A percentile compares a stretch with the other conserved stretches of the same genome.
Evolutionary conservation across 1,140 invertebrate species (phyloP).

Genomic region (Cydia pomonella): DNA sequence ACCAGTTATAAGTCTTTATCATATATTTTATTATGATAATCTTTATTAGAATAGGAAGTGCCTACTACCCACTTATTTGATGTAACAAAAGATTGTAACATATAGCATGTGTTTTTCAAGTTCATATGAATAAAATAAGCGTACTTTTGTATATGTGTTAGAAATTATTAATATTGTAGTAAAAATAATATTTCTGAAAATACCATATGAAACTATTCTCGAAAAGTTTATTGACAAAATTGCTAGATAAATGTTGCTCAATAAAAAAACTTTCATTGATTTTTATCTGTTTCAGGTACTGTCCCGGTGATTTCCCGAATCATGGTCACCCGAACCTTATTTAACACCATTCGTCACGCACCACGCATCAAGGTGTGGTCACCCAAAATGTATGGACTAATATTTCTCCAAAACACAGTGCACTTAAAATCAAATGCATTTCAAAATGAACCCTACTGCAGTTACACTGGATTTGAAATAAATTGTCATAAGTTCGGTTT

Average conservation of each 20-base stretch:
- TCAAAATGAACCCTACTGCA: not conserved
- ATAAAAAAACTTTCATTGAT: no score
- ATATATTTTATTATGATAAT: not conserved
- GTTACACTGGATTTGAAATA: not conserved
- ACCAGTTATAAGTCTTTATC: not conserved
- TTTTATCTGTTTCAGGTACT: slow-evolving; percentile 20
- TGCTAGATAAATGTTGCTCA: no score
- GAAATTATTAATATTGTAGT: no score
- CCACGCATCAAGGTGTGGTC: slow-evolving; percentile 19
- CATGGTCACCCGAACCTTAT: slow-evolving; percentile 3
- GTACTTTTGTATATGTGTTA: no score
- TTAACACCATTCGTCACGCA: slow-evolving; percentile 25
- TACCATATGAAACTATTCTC: no score
- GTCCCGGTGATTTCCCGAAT: not conserved
- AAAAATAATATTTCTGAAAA: no score
- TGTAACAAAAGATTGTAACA: no score
- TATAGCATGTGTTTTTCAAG: no score
- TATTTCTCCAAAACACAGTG: not conserved
- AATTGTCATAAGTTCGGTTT: no score
- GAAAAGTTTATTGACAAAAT: no score
- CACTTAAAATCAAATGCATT: not conserved
- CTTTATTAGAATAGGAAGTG: not conserved
- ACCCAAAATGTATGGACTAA: not conserved
- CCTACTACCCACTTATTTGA: no score
- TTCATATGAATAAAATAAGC: no score